A percentile compares a stretch with the other conserved stretches of the same genome.
Evolutionary conservation across 2,888 invertebrate genomes (phyloP).

Genomic region (Trichacis sp.): DNA sequence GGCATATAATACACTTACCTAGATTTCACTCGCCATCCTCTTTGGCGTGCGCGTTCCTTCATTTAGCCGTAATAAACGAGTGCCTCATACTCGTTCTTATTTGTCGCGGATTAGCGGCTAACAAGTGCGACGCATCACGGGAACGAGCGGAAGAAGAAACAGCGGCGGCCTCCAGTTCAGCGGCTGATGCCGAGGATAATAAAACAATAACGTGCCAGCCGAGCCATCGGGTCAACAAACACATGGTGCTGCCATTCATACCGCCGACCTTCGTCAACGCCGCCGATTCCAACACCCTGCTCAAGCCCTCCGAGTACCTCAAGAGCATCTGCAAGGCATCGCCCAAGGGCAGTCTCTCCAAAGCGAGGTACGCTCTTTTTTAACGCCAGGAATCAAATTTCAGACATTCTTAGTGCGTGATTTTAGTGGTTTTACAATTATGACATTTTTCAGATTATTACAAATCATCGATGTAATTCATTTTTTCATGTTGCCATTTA

Average conservation of each 20-base stretch:
- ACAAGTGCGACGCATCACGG: slow-evolving; percentile 61
- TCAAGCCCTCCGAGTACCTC: slow-evolving; percentile 93
- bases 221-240: slow-evolving; percentile 82
- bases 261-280: slow-evolving; percentile 88
- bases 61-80: slow-evolving; percentile 46
- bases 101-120: slow-evolving; percentile 64
- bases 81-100: slow-evolving; percentile 41
- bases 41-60: slow-evolving; percentile 15
- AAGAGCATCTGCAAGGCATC: slow-evolving; percentile 78
- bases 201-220: slow-evolving; percentile 59
- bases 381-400: too few species aligned
- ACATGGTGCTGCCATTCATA: slow-evolving; percentile 88
- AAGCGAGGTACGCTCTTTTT: slow-evolving; percentile 64
- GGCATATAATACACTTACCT: slow-evolving; percentile 69
- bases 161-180: slow-evolving; percentile 69
- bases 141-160: slow-evolving; percentile 58
- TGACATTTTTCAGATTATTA: too few species aligned
- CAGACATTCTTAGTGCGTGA: too few species aligned
- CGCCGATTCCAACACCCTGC: slow-evolving; percentile 84
- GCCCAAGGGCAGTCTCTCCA: slow-evolving; percentile 60
- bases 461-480: too few species aligned
- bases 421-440: too few species aligned
- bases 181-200: slow-evolving; percentile 63
- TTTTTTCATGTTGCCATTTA: too few species aligned
- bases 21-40: slow-evolving; percentile 63